Percentiles rank a stretch among this genome's conserved stretches.
These are phyloP conservation scores for Microctonus aethiopoides DNA, from an alignment of 2,888 invertebrate species.

Conservation along the genomic window DNA sequence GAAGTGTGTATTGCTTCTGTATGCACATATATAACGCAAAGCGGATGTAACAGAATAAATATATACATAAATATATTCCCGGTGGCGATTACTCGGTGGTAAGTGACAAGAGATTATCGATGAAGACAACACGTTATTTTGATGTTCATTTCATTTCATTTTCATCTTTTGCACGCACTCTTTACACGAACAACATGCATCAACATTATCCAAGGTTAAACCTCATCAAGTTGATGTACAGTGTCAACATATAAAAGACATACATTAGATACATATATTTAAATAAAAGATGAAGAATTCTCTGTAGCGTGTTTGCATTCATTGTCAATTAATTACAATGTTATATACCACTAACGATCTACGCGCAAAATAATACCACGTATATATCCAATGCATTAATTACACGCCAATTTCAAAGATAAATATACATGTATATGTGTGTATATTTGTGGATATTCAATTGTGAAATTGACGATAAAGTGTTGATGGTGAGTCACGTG, in stretches of 20 bases:
- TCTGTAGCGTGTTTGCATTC: neutral
- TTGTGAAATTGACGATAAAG: neutral
- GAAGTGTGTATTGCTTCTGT: slow-evolving; percentile 27
- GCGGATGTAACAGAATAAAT: slow-evolving; percentile 27
- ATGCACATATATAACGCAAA: slow-evolving; percentile 15
- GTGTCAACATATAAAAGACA: neutral
- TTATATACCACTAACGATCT: slow-evolving; percentile 5
- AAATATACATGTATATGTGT: neutral
- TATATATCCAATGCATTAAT: slow-evolving; percentile 18
- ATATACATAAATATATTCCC: neutral
- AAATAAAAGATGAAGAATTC: neutral
- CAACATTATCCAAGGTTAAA: neutral
- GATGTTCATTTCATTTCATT: slow-evolving; percentile 6
- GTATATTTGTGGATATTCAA: too few species aligned
- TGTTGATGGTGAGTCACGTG: neutral
- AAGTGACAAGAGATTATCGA: slow-evolving; percentile 13
- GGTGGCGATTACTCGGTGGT: neutral
- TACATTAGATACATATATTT: neutral
- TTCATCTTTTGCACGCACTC: neutral
- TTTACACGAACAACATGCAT: neutral
- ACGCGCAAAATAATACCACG: neutral
- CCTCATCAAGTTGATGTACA: neutral
- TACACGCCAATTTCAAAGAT: slow-evolving; percentile 7
- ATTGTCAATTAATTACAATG: slow-evolving; percentile 15
- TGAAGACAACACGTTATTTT: slow-evolving; percentile 20